Conservation (phyloP, 2,888 invertebrate genomes). For the Biston betularia region DNA sequence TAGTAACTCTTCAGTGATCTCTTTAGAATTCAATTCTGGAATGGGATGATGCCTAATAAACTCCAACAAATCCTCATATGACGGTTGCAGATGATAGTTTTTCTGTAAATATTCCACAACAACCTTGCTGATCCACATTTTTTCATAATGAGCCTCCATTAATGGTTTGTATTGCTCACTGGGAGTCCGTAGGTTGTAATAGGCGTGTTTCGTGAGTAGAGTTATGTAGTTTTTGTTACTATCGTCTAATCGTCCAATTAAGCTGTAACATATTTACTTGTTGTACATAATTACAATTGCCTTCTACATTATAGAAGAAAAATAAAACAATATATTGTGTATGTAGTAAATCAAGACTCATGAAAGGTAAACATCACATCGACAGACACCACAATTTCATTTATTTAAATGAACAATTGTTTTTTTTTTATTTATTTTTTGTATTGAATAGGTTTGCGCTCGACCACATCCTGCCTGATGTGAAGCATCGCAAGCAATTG, state of each 20-base stretch:
- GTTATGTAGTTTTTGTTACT: constrained; percentile 90
- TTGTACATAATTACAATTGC: no score
- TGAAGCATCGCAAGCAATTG: no score
- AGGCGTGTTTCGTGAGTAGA: constrained; percentile 91
- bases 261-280: constrained; percentile 71
- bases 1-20: constrained; percentile 90
- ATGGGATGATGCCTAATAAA: constrained; percentile 85
- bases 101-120: constrained; percentile 92
- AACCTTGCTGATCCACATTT: constrained; percentile 91
- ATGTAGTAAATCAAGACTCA: no score
- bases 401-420: no score
- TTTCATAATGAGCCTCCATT: constrained; percentile 90
- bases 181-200: constrained; percentile 92
- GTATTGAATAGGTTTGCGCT: no score
- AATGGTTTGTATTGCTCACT: constrained; percentile 89
- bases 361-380: no score
- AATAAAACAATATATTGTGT: no score
- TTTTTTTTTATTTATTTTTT: no score
- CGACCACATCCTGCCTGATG: no score
- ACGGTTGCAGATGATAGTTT: constrained; percentile 87
- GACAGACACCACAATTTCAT: no score
- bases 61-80: constrained; percentile 92
- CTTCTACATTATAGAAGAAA: no score
- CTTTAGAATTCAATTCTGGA: constrained; percentile 73
- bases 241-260: constrained; percentile 92